These are phyloP conservation scores for Corythornis cristatus DNA, from an alignment of 2,113 vertebrate genomes.

Conservation along the genomic window DNA sequence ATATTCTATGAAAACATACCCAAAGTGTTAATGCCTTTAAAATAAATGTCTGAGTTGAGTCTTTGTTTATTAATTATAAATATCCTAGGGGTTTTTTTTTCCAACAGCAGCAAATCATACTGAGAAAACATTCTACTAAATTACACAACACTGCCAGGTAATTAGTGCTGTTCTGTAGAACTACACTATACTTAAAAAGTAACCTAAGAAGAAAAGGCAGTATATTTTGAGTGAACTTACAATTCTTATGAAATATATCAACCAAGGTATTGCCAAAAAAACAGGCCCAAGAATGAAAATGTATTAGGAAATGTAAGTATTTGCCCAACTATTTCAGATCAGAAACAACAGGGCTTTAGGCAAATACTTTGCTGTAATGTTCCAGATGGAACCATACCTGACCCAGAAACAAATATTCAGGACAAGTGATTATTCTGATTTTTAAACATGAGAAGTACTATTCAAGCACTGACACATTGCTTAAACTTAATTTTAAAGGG, in stretches of 20 bases:
- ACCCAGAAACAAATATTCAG: neutral
- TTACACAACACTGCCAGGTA: neutral
- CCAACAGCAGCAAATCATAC: neutral
- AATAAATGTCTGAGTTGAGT: neutral
- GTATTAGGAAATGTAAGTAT: neutral
- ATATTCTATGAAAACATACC: slow-evolving; percentile 34
- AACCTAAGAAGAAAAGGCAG: slow-evolving; percentile 34
- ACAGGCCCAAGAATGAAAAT: neutral
- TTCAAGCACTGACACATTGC: neutral
- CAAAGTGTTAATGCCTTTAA: slow-evolving; percentile 27
- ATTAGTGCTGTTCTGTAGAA: neutral
- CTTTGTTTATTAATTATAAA: slow-evolving; percentile 13
- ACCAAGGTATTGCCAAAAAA: neutral
- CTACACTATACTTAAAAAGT: neutral
- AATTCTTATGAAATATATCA: neutral
- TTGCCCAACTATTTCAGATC: slow-evolving; percentile 16
- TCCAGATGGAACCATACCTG: neutral
- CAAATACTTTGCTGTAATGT: neutral
- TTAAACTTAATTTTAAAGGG: neutral
- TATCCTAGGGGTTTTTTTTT: neutral
- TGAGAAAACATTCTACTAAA: slow-evolving; percentile 45
- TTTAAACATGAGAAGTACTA: neutral
- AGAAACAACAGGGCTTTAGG: slow-evolving; percentile 9
- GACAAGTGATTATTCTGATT: neutral
- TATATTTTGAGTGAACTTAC: slow-evolving; percentile 36